phyloP scores from a whole-genome alignment of 2,888 invertebrate genomes.

The Cabera pusaria region DNA sequence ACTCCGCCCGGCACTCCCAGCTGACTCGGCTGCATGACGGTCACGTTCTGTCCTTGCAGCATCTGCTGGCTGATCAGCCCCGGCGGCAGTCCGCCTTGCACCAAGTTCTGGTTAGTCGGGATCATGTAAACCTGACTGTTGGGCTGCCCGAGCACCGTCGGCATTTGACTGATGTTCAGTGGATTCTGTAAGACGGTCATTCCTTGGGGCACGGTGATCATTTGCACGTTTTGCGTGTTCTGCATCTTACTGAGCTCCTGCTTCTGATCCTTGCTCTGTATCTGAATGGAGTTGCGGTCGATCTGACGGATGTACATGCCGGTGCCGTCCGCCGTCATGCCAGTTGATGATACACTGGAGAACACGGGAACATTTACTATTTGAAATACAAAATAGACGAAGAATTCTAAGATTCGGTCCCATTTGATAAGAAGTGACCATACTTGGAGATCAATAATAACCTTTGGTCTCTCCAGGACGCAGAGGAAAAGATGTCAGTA shows the following conservation, averaged over 20 bases:
- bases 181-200: conserved; percentile 77
- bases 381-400: too few species aligned
- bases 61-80: conserved; percentile 68
- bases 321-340: conserved; percentile 60
- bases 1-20: conserved; percentile 68
- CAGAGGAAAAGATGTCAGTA: too few species aligned
- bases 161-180: conserved; percentile 68
- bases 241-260: conserved; percentile 68
- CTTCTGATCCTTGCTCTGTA: conserved; percentile 72
- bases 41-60: conserved; percentile 69
- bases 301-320: conserved; percentile 77
- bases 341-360: conserved; percentile 63
- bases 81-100: conserved; percentile 60
- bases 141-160: conserved; percentile 64
- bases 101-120: conserved; percentile 67
- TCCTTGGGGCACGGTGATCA: conserved; percentile 75
- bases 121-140: conserved; percentile 79
- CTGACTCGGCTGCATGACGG: conserved; percentile 76
- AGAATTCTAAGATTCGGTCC: too few species aligned
- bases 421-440: too few species aligned
- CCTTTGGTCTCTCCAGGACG: too few species aligned
- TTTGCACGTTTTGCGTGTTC: conserved; percentile 71
- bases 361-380: too few species aligned
- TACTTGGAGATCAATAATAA: too few species aligned
- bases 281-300: conserved; percentile 70